Evolutionary conservation across 2,888 invertebrate genomes (phyloP).

Genomic region (Ptilodon capucinus): DNA sequence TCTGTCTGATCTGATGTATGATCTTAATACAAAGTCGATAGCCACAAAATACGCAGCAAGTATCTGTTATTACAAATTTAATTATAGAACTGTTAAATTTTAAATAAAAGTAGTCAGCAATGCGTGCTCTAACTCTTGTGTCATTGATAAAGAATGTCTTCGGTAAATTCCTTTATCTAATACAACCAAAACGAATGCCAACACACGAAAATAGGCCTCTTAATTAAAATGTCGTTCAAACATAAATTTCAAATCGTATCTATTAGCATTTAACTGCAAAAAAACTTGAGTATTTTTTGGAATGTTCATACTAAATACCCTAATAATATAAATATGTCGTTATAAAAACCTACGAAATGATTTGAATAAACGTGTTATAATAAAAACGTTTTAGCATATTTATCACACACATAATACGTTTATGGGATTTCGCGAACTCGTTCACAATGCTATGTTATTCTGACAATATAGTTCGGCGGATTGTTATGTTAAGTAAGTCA

Average conservation of each 20-base stretch:
- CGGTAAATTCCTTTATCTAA: slow-evolving; percentile 38
- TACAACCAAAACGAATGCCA: slow-evolving; percentile 23
- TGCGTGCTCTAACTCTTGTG: slow-evolving; percentile 24
- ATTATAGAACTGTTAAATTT: background rate
- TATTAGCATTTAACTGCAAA: slow-evolving; percentile 1
- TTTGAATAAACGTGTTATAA: background rate
- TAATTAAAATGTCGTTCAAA: slow-evolving; percentile 23
- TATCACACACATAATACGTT: background rate
- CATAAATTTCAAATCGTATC: slow-evolving; percentile 7
- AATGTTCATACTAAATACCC: slow-evolving; percentile 9
- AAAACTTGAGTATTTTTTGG: background rate
- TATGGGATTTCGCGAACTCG: background rate
- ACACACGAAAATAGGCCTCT: slow-evolving; percentile 14
- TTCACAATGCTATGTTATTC: background rate
- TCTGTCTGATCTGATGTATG: no score
- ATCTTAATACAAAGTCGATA: no score
- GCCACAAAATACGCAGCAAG: no score
- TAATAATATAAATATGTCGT: background rate
- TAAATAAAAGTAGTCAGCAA: slow-evolving; percentile 25
- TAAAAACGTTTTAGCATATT: slow-evolving; percentile 2
- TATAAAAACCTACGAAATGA: background rate
- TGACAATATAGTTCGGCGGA: background rate
- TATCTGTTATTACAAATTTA: no score
- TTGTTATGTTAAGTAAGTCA: background rate
- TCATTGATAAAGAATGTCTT: slow-evolving; percentile 39